These are phyloP conservation scores for Oryzias woworae DNA, from an alignment of 2,113 vertebrate genomes.

Conservation along the genomic window DNA sequence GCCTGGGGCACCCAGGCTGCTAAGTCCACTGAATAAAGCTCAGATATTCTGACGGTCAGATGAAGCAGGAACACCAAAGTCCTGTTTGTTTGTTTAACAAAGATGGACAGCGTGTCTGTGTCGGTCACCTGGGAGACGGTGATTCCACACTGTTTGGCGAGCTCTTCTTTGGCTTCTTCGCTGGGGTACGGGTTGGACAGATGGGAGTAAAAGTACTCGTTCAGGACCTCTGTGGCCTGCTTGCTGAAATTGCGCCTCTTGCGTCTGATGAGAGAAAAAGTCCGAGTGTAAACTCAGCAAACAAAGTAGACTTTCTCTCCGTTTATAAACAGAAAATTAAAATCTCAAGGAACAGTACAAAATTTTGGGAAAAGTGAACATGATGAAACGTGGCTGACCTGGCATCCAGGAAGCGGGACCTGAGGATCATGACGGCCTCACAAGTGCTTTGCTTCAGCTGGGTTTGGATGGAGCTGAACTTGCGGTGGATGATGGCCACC, in stretches of 20 bases:
- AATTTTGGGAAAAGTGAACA: too few relatives aligned
- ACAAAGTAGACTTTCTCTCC: not conserved
- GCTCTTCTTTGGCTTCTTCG: slow-evolving; percentile 91
- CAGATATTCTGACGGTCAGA: too few relatives aligned
- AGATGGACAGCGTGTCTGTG: too few relatives aligned
- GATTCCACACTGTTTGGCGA: slow-evolving; percentile 87
- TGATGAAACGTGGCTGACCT: slow-evolving; percentile 64
- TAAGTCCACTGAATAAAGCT: too few relatives aligned
- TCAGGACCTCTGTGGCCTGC: slow-evolving; percentile 89
- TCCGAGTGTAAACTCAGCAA: not conserved
- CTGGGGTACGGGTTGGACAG: slow-evolving; percentile 92
- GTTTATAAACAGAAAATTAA: not conserved
- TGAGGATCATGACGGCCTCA: slow-evolving; percentile 91
- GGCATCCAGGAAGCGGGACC: slow-evolving; percentile 89
- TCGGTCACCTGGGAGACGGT: slow-evolving; percentile 86
- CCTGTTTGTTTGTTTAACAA: too few relatives aligned
- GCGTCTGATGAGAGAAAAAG: slow-evolving; percentile 69
- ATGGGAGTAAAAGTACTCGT: slow-evolving; percentile 94
- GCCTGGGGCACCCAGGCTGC: too few relatives aligned
- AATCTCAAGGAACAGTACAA: not conserved
- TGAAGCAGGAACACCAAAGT: too few relatives aligned
- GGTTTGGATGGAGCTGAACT: slow-evolving; percentile 93
- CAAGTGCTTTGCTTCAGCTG: slow-evolving; percentile 92
- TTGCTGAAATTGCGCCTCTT: slow-evolving; percentile 93
- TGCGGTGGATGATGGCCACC: slow-evolving; percentile 91